phyloP scores from a whole-genome alignment of 2,888 invertebrate species.

The Harpalus rufipes region DNA sequence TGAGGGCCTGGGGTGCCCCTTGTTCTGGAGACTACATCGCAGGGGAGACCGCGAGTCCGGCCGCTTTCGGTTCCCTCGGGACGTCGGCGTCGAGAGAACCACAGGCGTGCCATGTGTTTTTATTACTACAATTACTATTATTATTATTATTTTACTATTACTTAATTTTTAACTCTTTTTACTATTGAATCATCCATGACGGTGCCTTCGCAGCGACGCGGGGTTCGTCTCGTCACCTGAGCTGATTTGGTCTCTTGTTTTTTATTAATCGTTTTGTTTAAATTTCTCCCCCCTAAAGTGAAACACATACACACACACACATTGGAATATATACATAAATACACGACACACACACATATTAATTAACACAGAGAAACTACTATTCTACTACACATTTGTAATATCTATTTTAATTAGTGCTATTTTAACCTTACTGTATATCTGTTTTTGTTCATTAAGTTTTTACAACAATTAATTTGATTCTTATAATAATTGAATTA shows the following conservation, averaged over 20 bases:
- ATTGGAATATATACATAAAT: conserved; percentile 11
- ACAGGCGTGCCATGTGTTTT: conserved; percentile 63
- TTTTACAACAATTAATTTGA: conserved; percentile 12
- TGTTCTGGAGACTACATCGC: conserved; percentile 75
- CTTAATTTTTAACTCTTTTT: conserved; percentile 66
- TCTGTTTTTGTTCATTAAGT: conserved; percentile 55
- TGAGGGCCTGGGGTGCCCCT: conserved; percentile 71
- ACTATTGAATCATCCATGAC: conserved; percentile 65
- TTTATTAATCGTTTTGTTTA: conserved; percentile 59
- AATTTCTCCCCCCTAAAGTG: conserved; percentile 53
- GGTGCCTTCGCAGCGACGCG: conserved; percentile 23
- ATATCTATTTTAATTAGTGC: conserved; percentile 40
- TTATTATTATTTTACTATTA: conserved; percentile 65
- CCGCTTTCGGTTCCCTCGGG: conserved; percentile 20
- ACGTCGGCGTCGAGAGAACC: neutral
- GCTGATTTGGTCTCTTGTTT: conserved; percentile 63
- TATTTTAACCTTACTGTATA: conserved; percentile 54
- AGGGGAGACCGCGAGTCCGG: conserved; percentile 72
- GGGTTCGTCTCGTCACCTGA: conserved; percentile 62
- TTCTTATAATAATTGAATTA: neutral
- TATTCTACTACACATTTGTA: conserved; percentile 35
- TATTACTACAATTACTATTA: conserved; percentile 66
- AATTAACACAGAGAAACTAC: neutral
- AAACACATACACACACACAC: conserved; percentile 46
- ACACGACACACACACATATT: conserved; percentile 5